Base-by-base conservation (phyloP, 2,888 invertebrate species). In the Phytoseiulus persimilis region DNA sequence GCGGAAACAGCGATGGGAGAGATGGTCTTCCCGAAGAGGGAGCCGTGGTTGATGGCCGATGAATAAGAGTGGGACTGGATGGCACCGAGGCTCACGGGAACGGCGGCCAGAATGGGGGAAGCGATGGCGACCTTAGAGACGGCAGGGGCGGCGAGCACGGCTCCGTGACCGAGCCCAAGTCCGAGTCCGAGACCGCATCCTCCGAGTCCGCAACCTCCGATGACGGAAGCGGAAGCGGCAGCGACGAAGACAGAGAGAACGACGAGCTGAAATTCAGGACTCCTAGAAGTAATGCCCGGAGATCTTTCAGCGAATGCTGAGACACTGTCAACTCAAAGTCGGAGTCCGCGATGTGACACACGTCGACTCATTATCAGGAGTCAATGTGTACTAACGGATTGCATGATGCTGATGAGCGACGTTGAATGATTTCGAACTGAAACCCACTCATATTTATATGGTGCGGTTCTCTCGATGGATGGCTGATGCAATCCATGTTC, bases 1-100 rank as follows among this genome's bases (percentile, higher is more conserved):
- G 87, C 87, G 32, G 32, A 33, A n/a, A 83, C 33, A 31, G 83
- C 83, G 83, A 83, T 33, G 83, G 83, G 83, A 83, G 83, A 32
- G 83, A 83, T 83, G 83, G 83, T 31, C 83, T 83, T 83, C 31
- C 83, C 83, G 28, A 83, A 11, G 83, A 83, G 83, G 18, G 83
- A 11, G 2, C 83, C 83, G 83, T 83, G 83, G 83, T 83, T 83
- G 33, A 83, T 83, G 33, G 83, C 83, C 14, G 83, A 83, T 31
- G 83, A 83, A 28, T 83, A 83, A 32, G 83, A 83, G 33, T 83
- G 83, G 18, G 83, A 83, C 31, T 83, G 83, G 83, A 83, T 28
- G 28, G 83, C 83, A 23, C 83, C 83, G 33, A 83, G 32, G 32
- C 28, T 83, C 31, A 83, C 83, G 83, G 83, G 18, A 18, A 83